Base-by-base conservation (phyloP, 1,140 invertebrate species). In the Drosophila setifemur region DNA sequence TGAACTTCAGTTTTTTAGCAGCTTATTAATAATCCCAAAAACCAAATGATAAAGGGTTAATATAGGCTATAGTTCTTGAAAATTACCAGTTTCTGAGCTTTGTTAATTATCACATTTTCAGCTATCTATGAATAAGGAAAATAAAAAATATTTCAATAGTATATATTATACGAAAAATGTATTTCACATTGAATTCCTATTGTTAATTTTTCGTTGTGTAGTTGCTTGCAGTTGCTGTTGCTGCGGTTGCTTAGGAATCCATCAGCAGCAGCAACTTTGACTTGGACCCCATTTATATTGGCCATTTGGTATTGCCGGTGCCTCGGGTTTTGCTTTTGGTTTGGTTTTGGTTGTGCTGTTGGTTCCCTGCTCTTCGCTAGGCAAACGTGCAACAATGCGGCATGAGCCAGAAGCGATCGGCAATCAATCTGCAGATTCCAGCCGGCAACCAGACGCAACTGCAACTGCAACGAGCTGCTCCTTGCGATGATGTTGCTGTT, bases 391-490 rank as follows among this genome's bases (percentile, higher is more conserved):
- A 79, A 73, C 73, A 79, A 78, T 78, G 74, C 61, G 26, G 50
- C 63, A 61, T 45, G 16, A 40, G n/a, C 28, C 29, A 28, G 48
- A 44, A 73, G 55, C 75, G 75, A 85, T 85, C 81, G 81, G 33
- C 81, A 81, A 85, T 85, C 81, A 85, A 86, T 85, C 81, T 45
- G 39, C 81, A 86, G 81, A 81, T 85, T 83, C 79, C 81, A 70
- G 40, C 28, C 47, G 25, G 5, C 25, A 4, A 33, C n/a, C 11
- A 57, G 54, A 48, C 61, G 37, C 58, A 63, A 49, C 33, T 12
- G 23, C 39, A 42, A 44, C 44, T 9, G 31, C 31, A 8, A 33
- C 18, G 18, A 18, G 28, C 16, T 12, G 50, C 16, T 9, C 4
- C 33, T 16, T 9, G 21, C 18, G 44, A 61, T 48, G 35, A 37